phyloP scores from a whole-genome alignment of 2,113 vertebrate genomes.

The Bufo gargarizans region DNA sequence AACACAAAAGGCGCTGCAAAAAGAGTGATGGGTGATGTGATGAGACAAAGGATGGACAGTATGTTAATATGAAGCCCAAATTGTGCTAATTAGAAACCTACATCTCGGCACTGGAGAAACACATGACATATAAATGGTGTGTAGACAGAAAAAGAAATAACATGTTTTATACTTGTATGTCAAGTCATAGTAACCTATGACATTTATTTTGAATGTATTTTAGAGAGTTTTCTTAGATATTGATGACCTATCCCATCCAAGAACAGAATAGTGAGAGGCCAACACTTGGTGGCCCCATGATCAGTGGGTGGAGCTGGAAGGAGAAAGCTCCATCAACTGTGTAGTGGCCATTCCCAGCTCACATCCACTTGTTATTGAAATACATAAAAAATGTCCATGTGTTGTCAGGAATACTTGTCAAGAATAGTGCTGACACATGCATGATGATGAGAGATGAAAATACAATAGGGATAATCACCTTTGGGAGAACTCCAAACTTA shows the following conservation, averaged over 20 bases:
- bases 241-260: no score
- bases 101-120: not conserved
- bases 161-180: not conserved
- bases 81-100: not conserved
- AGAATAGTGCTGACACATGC: not conserved
- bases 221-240: no score
- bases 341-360: no score
- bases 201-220: not conserved
- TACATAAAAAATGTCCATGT: no score
- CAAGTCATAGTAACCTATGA: not conserved
- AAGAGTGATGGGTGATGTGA: not conserved
- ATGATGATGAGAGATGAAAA: not conserved
- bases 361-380: no score
- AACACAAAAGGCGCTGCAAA: not conserved
- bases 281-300: no score
- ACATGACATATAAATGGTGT: not conserved
- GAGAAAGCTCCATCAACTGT: no score
- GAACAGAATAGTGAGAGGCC: no score
- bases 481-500: slow-evolving; percentile 82
- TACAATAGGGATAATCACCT: slow-evolving; percentile 75
- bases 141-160: not conserved
- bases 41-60: not conserved
- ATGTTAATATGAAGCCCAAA: not conserved
- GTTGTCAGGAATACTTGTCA: not conserved
- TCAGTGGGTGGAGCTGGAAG: no score